Percentiles rank a stretch among this genome's conserved stretches.
Conservation (phyloP, 2,797 vertebrate genomes). For the Rhabdomys pumilio region DNA sequence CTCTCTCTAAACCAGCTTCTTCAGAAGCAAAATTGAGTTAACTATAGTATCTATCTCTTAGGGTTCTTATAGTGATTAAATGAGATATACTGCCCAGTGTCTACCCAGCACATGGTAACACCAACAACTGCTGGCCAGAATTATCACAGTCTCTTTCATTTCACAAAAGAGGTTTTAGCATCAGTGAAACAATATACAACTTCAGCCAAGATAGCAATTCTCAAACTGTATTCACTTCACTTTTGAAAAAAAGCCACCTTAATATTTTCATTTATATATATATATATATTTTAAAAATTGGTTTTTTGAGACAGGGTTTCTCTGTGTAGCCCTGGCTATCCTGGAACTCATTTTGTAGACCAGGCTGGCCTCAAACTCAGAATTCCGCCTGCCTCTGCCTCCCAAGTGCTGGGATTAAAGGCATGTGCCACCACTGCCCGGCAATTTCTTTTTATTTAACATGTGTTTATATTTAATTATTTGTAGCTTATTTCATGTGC, state of each 20-base stretch:
- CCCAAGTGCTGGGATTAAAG: no score
- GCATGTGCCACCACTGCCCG: no score
- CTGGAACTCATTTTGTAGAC: no score
- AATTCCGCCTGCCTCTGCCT: no score
- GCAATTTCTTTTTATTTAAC: background rate
- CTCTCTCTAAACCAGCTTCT: background rate
- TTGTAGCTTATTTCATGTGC: background rate
- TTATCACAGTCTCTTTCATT: rapidly evolving
- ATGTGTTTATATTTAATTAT: background rate
- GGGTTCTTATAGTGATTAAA: background rate
- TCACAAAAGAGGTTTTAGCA: background rate
- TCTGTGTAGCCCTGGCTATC: no score
- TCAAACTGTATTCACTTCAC: background rate
- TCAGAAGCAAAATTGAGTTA: background rate
- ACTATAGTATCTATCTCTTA: background rate
- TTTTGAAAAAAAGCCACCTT: background rate
- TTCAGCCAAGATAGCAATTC: background rate
- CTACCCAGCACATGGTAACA: background rate
- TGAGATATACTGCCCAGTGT: background rate
- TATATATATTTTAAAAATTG: no score
- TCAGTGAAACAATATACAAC: background rate
- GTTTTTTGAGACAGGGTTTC: no score
- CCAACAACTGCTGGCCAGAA: background rate
- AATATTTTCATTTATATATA: background rate
- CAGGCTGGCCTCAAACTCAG: no score